Base-by-base conservation (phyloP, 92 coral and sea anemone genomes). In the Palythoa grandis region DNA sequence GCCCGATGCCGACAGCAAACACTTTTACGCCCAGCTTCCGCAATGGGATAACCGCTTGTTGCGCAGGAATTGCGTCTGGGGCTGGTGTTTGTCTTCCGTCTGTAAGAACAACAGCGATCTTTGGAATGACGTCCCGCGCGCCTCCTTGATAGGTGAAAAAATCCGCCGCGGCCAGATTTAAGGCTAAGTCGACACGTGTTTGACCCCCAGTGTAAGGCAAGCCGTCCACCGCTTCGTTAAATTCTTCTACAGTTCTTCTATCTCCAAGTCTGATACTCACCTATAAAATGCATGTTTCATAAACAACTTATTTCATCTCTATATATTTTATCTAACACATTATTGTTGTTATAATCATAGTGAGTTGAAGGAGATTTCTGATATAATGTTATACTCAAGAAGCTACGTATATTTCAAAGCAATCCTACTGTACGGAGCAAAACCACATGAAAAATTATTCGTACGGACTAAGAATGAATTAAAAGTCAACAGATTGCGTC, bases 21-120 rank as follows among this genome's bases (percentile, higher is more conserved):
- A 91, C 76, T 76, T 91, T 89, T 8, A 96, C 89, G 22, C 96
- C 98, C 68, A 86, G 83, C 14, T 88, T 74, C 6, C 91, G 88
- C 76, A 96, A 53, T 25, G 92, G 87, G 11, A 69, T 70, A 6
- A 89, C 88, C 2, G 94, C 96, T 10, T 87, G 87, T 19, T 75
- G 23, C 14, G 93, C 82, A 4, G 90, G 58, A 5, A 88, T 82
- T 14, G 88, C 90, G 57, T 86, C 95, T 24, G 92, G 88, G 6
- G 92, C 95, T 11, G 86, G 93, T 48, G 87, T 93, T 61, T 96
- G 95, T 50, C 90, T 85, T 11, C 99, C 99, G 72, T 96, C 99
- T 3, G 99, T 93, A 17, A 96, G 84, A 17, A 96, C 82, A 12
- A 96, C 87, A 25, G 95, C 95, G 35, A 92, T 85, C 53, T 93